Evolutionary conservation across 2,888 invertebrate genomes (phyloP).

Genomic region (Cerastoderma edule): DNA sequence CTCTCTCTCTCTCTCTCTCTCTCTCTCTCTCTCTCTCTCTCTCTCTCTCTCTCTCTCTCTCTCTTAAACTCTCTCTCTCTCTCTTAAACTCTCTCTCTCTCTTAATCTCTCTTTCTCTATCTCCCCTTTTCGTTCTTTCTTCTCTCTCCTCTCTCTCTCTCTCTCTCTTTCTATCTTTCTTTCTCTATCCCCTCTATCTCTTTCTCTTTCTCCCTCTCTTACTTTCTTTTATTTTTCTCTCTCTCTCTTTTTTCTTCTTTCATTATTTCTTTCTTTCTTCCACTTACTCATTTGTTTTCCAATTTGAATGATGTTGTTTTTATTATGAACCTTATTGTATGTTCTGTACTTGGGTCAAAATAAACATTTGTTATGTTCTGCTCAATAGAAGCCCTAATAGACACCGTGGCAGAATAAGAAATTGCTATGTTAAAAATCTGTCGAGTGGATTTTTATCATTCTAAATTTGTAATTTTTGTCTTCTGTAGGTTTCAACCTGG

Average conservation of each 20-base stretch:
- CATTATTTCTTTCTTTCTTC: background rate
- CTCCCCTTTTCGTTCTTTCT: background rate
- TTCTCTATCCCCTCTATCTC: background rate
- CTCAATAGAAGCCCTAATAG: background rate
- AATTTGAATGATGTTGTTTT: too few relatives aligned
- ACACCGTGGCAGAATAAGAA: background rate
- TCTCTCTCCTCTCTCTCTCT: background rate
- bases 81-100: background rate
- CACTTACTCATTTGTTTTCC: too few relatives aligned
- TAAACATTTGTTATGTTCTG: too few relatives aligned
- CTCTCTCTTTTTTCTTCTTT: background rate
- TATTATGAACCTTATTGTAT: too few relatives aligned
- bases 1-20: constrained; percentile 16
- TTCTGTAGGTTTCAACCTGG: too few relatives aligned
- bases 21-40: background rate
- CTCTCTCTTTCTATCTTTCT: background rate
- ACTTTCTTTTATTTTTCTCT: background rate
- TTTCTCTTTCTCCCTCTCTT: background rate
- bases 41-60: background rate
- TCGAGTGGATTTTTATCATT: too few relatives aligned
- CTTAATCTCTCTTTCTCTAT: background rate
- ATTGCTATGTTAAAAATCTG: background rate
- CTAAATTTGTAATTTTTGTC: too few relatives aligned
- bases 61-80: background rate
- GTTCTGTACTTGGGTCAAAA: too few relatives aligned